Evolutionary conservation across 2,888 invertebrate species (phyloP).

Genomic region (Clanis bilineata): DNA sequence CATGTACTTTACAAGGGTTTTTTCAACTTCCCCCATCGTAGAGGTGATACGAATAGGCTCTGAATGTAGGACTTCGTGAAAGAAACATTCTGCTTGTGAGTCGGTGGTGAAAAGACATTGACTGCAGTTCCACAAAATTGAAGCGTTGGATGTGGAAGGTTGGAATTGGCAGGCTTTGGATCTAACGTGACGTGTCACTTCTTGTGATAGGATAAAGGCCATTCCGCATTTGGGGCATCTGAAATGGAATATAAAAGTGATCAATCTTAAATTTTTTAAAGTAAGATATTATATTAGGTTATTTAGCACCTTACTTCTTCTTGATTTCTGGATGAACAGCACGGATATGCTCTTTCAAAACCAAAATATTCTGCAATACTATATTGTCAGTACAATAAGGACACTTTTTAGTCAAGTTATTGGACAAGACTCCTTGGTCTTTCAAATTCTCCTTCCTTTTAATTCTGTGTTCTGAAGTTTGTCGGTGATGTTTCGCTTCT

Average conservation of each 20-base stretch:
- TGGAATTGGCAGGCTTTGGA: slow-evolving; percentile 81
- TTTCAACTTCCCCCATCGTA: slow-evolving; percentile 46
- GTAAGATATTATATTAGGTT: not conserved
- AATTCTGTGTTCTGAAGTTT: slow-evolving; percentile 84
- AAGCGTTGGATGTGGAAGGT: slow-evolving; percentile 38
- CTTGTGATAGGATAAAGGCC: slow-evolving; percentile 87
- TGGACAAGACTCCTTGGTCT: slow-evolving; percentile 57
- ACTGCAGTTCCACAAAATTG: slow-evolving; percentile 80
- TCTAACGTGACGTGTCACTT: slow-evolving; percentile 87
- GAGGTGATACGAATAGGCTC: slow-evolving; percentile 58
- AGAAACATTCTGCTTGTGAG: slow-evolving; percentile 87
- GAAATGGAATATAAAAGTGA: slow-evolving; percentile 17
- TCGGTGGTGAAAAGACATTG: slow-evolving; percentile 84
- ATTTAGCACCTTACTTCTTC: slow-evolving; percentile 76
- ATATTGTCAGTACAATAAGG: slow-evolving; percentile 80
- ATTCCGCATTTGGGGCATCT: slow-evolving; percentile 88
- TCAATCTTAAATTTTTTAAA: not conserved
- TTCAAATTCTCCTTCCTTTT: slow-evolving; percentile 70
- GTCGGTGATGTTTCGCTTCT: slow-evolving; percentile 86
- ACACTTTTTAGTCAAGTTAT: slow-evolving; percentile 79
- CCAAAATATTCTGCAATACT: slow-evolving; percentile 75
- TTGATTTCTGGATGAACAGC: slow-evolving; percentile 83
- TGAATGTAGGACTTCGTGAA: slow-evolving; percentile 87
- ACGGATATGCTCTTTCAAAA: slow-evolving; percentile 84
- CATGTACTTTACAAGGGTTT: slow-evolving; percentile 72